Conservation (phyloP, 2,888 invertebrate species). For the Cyaniris semiargus region DNA sequence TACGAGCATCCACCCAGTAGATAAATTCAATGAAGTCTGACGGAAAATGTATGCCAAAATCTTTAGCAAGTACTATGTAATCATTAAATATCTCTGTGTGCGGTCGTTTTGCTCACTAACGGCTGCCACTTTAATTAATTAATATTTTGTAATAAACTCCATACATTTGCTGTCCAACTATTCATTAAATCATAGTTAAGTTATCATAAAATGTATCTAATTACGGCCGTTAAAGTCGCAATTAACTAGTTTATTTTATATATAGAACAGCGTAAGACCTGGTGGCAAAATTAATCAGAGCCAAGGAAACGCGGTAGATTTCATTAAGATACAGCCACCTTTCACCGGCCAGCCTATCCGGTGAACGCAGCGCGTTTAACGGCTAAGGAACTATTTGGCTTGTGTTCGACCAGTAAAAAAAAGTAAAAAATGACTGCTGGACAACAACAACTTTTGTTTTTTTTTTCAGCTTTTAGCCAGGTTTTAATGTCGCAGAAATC, state of each 20-base stretch:
- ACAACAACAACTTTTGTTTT: background rate
- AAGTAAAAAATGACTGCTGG: background rate
- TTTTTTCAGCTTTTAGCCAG: too few species aligned
- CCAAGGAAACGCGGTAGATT: slow-evolving; percentile 46
- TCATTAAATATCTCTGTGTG: too few species aligned
- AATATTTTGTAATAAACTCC: too few species aligned
- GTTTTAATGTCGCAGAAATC: too few species aligned
- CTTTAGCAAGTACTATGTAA: too few species aligned
- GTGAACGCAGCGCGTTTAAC: slow-evolving; percentile 7
- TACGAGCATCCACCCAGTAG: too few species aligned
- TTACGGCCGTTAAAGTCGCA: background rate
- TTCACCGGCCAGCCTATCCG: slow-evolving; percentile 43
- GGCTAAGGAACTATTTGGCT: background rate
- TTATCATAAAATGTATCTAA: background rate
- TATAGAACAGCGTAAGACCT: slow-evolving; percentile 36
- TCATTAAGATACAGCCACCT: slow-evolving; percentile 48
- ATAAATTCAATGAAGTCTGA: too few species aligned
- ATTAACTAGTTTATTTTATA: slow-evolving; percentile 8
- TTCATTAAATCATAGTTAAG: background rate
- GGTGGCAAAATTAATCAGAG: slow-evolving; percentile 45
- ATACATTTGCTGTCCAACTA: too few species aligned
- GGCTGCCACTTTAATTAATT: too few species aligned
- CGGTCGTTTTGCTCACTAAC: too few species aligned
- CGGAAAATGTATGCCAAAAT: too few species aligned
- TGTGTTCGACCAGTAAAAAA: background rate